Conservation (phyloP, 2,888 invertebrate species). For the Ctena decussata region DNA sequence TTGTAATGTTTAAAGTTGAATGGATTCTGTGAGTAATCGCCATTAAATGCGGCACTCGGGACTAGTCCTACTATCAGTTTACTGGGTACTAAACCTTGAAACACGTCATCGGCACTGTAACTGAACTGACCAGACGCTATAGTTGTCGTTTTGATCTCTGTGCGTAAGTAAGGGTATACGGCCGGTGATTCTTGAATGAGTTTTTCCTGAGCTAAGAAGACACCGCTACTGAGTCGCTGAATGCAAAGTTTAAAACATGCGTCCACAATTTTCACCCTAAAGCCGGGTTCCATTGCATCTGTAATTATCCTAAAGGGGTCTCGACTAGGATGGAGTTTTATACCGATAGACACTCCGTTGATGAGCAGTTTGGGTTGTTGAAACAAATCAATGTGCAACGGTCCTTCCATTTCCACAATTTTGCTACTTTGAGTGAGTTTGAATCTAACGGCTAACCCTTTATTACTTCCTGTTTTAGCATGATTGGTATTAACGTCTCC, state of each 20-base stretch:
- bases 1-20: conserved; percentile 41
- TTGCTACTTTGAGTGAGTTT: conserved; percentile 19
- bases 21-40: conserved; percentile 33
- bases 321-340: conserved; percentile 29
- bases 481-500: conserved; percentile 17
- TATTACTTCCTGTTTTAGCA: conserved; percentile 37
- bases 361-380: conserved; percentile 37
- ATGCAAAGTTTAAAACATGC: conserved; percentile 56
- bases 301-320: conserved; percentile 52
- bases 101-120: conserved; percentile 31
- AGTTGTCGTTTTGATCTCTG: conserved; percentile 45
- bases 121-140: conserved; percentile 45
- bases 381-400: conserved; percentile 45
- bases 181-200: conserved; percentile 30
- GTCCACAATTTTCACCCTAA: conserved; percentile 45
- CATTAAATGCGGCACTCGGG: conserved; percentile 8
- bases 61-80: conserved; percentile 29
- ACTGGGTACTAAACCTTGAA: conserved; percentile 39
- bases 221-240: conserved; percentile 31
- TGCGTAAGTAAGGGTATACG: conserved; percentile 47
- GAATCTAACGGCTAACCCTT: conserved; percentile 20
- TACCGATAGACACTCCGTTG: conserved; percentile 21
- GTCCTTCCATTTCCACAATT: conserved; percentile 54
- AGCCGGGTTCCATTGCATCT: neutral
- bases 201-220: conserved; percentile 44